Percentiles rank a stretch among this genome's conserved stretches.
Evolutionary conservation across 2,797 vertebrate genomes (phyloP).

Genomic region (Gallinago stenura): DNA sequence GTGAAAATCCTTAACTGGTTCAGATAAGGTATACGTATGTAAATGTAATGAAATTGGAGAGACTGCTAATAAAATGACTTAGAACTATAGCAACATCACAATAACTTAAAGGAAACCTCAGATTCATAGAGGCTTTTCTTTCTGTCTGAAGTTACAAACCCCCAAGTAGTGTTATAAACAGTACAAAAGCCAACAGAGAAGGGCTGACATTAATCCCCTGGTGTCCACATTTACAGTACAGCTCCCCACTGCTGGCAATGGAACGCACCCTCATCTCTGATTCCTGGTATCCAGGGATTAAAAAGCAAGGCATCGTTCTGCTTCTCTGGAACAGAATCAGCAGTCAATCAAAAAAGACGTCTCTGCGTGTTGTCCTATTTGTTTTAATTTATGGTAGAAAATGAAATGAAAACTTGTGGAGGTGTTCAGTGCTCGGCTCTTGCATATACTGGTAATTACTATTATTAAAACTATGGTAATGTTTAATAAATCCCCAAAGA

Average conservation of each 20-base stretch:
- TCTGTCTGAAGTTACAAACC: slow-evolving; percentile 71
- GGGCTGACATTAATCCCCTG: slow-evolving; percentile 62
- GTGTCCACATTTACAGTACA: slow-evolving; percentile 49
- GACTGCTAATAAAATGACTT: slow-evolving; percentile 66
- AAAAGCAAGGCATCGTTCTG: slow-evolving; percentile 76
- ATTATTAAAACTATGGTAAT: slow-evolving; percentile 76
- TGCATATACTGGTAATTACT: slow-evolving; percentile 80
- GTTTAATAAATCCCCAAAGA: slow-evolving; percentile 53
- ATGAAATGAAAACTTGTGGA: slow-evolving; percentile 74
- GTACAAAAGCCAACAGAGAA: slow-evolving; percentile 72
- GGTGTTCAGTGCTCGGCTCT: slow-evolving; percentile 83
- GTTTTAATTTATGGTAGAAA: slow-evolving; percentile 57
- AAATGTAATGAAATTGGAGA: slow-evolving; percentile 69
- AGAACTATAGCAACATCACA: slow-evolving; percentile 72
- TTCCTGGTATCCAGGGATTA: slow-evolving; percentile 64
- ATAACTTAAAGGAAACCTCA: slow-evolving; percentile 76
- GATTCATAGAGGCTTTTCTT: slow-evolving; percentile 68
- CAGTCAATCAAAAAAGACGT: slow-evolving; percentile 59
- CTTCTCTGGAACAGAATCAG: slow-evolving; percentile 65
- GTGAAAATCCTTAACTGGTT: slow-evolving; percentile 82
- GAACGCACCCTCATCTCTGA: slow-evolving; percentile 59
- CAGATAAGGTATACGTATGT: slow-evolving; percentile 49
- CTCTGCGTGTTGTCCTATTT: slow-evolving; percentile 47
- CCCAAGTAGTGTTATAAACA: slow-evolving; percentile 83
- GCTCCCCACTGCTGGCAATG: slow-evolving; percentile 53